Base-by-base conservation (phyloP, 1,140 invertebrate genomes). In the Drosophila ironensis region DNA sequence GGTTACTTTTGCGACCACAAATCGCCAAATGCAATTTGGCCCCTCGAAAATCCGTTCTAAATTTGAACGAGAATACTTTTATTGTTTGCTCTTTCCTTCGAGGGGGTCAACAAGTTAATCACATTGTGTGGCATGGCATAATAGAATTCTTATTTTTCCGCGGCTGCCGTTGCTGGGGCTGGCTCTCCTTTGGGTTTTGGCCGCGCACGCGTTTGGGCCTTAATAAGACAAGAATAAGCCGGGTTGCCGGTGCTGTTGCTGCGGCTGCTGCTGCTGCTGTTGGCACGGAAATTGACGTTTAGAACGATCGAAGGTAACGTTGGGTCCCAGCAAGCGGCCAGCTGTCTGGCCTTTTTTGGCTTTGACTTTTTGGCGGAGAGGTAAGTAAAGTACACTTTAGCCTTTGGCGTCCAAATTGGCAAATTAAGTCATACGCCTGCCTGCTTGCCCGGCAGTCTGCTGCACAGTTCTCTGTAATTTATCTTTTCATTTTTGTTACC, bases 391-490 rank as follows among this genome's bases (percentile, higher is more conserved):
- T 71, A 78, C 71, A 53, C 61, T 78, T 70, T 74, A 59, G 70
- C 74, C 78, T 67, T 64, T 86, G 75, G 75, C 80, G 74, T 86
- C 72, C 67, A 87, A 80, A 86, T 86, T 86, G 80, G 80, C 81
- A 87, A 86, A 86, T 86, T 86, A 87, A 86, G 80, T 86, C 81
- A 86, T 86, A 87, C 74, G 80, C 80, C 78, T 74, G 80, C 73
- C 69, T 61, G 41, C 7, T 80, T 74, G 80, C 73, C 69, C 57
- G 41, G 3, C 41, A 8, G 12, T 9, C 41, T 14, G 41, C 7
- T 24, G 33, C 53, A 54, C 66, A 47, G 47, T n/a, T n/a, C 60
- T 37, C 69, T 66, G 78, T 82, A 84, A 84, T 84, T 84, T 84
- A 84, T 84, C 64, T 76, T 54, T 50, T 54, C 46, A 19, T 40